Conservation (phyloP, 2,888 invertebrate species). For the Megamerina dolium region DNA sequence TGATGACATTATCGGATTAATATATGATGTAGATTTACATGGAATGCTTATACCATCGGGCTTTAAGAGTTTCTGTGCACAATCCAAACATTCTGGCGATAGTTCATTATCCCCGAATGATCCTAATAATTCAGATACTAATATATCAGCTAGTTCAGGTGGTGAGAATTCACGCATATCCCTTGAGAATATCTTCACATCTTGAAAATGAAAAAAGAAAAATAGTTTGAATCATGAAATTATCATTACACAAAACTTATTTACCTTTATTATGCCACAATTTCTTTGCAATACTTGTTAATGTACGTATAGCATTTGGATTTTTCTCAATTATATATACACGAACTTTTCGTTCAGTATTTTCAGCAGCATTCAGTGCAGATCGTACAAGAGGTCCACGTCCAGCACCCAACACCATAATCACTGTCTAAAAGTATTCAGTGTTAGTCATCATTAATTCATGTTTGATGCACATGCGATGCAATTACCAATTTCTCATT, state of each 20-base stretch:
- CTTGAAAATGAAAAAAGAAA: constrained; percentile 25
- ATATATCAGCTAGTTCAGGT: constrained; percentile 84
- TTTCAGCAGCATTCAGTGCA: constrained; percentile 71
- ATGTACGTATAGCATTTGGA: constrained; percentile 86
- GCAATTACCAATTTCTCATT: constrained; percentile 52
- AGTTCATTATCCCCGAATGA: constrained; percentile 99
- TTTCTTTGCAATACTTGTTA: constrained; percentile 68
- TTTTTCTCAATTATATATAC: constrained; percentile 98
- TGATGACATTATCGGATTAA: constrained; percentile 88
- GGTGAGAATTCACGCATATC: constrained; percentile 83
- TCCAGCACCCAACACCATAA: constrained; percentile 92
- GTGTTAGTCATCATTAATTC: neutral
- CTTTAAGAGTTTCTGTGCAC: constrained; percentile 80
- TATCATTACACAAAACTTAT: neutral
- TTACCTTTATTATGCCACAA: constrained; percentile 64
- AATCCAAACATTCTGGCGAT: constrained; percentile 95
- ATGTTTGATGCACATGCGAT: neutral
- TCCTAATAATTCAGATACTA: constrained; percentile 91
- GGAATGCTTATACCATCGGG: constrained; percentile 90
- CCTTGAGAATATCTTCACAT: constrained; percentile 70
- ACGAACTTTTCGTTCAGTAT: constrained; percentile 66
- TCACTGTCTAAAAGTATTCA: constrained; percentile 50
- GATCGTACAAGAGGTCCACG: constrained; percentile 91
- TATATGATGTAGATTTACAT: constrained; percentile 77
- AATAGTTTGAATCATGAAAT: too few species aligned